These are phyloP conservation scores for Psilopogon haemacephalus DNA, from an alignment of 2,113 vertebrate genomes.

Conservation along the genomic window DNA sequence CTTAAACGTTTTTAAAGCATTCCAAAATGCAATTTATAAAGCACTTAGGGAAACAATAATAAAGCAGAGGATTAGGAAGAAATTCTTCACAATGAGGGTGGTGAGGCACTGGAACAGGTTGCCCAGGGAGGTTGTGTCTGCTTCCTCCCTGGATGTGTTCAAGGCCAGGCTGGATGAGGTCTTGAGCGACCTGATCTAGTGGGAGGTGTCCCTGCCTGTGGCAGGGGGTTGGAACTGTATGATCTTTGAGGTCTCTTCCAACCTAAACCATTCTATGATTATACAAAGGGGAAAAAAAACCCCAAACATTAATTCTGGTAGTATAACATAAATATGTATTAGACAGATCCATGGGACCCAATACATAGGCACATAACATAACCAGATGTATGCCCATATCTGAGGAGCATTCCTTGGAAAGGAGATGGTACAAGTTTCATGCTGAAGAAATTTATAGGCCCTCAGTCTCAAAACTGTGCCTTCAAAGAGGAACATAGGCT, in stretches of 20 bases:
- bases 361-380: background rate
- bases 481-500: background rate
- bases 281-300: background rate
- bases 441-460: background rate
- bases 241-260: too few relatives aligned
- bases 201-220: too few relatives aligned
- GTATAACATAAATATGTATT: background rate
- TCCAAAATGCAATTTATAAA: too few relatives aligned
- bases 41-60: background rate
- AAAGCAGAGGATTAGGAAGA: too few relatives aligned
- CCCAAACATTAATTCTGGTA: background rate
- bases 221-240: too few relatives aligned
- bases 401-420: background rate
- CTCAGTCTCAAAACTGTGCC: background rate
- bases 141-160: too few relatives aligned
- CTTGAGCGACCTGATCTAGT: too few relatives aligned
- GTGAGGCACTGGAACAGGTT: too few relatives aligned
- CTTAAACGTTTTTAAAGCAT: background rate
- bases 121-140: too few relatives aligned
- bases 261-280: too few relatives aligned
- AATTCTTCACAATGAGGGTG: too few relatives aligned
- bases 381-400: background rate
- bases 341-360: background rate
- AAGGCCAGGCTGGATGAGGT: too few relatives aligned
- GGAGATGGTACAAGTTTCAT: background rate